A percentile compares a stretch with the other conserved stretches of the same genome.
Conservation (phyloP, 2,113 vertebrate species). For the Rhagologus leucostigma region DNA sequence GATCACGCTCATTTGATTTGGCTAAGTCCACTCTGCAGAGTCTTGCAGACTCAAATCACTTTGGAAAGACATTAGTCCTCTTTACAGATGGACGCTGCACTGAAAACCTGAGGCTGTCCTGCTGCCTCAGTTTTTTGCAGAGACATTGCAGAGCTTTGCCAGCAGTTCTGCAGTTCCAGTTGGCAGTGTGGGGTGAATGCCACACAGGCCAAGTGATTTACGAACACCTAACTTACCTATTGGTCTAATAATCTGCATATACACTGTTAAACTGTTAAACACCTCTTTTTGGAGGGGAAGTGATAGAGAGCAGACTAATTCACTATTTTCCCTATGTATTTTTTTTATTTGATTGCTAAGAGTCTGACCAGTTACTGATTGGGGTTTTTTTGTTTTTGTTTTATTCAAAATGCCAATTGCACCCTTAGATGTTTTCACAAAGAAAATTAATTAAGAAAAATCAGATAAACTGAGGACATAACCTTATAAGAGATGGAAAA, state of each 20-base stretch:
- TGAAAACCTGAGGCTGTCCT: background rate
- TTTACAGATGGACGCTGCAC: background rate
- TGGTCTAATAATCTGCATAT: background rate
- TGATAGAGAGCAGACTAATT: background rate
- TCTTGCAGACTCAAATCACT: fast-evolving
- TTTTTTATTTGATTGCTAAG: background rate
- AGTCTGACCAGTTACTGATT: background rate
- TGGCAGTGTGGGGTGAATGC: background rate
- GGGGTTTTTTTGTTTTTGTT: background rate
- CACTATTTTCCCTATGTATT: background rate
- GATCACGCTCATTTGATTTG: background rate
- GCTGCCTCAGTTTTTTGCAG: background rate
- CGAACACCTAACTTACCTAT: background rate
- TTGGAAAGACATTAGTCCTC: background rate
- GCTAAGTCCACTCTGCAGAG: too few relatives aligned
- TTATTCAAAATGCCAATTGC: background rate
- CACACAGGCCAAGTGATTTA: background rate
- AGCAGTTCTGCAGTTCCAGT: background rate
- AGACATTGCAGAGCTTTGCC: background rate
- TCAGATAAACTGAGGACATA: background rate
- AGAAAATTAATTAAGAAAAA: background rate
- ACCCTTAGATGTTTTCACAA: background rate
- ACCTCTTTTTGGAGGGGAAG: fast-evolving
- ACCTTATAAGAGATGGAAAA: background rate
- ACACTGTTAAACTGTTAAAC: background rate